Base-by-base conservation (phyloP, 1,140 invertebrate genomes). In the Listronotus oregonensis region DNA sequence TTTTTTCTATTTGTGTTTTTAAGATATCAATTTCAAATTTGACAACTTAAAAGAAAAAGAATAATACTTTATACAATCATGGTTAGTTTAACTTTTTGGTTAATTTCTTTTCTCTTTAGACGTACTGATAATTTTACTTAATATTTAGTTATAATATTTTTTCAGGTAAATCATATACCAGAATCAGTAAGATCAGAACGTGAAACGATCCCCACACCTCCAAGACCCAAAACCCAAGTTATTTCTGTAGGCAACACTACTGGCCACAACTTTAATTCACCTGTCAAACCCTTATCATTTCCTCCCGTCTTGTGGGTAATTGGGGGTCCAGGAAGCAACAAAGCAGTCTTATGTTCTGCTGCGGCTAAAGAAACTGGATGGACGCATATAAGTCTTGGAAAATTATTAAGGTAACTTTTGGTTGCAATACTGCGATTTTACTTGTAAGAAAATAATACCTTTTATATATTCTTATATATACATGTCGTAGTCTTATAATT, bases 271-370 rank as follows among this genome's bases (percentile, higher is more conserved):
- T 75, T 72, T 57, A 66, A 67, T 14, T 72, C 73, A 1, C 77
- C 77, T 1, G 57, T 75, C 1, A 78, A 79, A 70, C 64, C 67
- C 12, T 31, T 51, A 27, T 73, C 75, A 44, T 78, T 84, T 71
- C 88, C 89, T 0, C 80, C 84, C 7, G 84, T 90, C 32, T 85
- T 93, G 51, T 93, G 90, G 90, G 87, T 93, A 0, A 89, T 93
- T 66, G 90, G 91, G 44, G 91, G 91, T 14, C 92, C 92, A 0
- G 92, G 92, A 14, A 79, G 77, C 52, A 87, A 87, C 66, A 94
- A 94, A 77, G 86, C 87, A 11, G 79, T 82, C 0, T 77, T 93
- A 12, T 92, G 91, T 74, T 80, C 85, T 31, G 85, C 87, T 70
- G 89, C 88, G 0, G 82, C 90, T 0, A 73, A 79, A 32, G 84